Evolutionary conservation across 2,888 invertebrate species (phyloP), one percentile per base, ranked within the genome.

Genomic region (Troglohyphantes excavatus): DNA sequence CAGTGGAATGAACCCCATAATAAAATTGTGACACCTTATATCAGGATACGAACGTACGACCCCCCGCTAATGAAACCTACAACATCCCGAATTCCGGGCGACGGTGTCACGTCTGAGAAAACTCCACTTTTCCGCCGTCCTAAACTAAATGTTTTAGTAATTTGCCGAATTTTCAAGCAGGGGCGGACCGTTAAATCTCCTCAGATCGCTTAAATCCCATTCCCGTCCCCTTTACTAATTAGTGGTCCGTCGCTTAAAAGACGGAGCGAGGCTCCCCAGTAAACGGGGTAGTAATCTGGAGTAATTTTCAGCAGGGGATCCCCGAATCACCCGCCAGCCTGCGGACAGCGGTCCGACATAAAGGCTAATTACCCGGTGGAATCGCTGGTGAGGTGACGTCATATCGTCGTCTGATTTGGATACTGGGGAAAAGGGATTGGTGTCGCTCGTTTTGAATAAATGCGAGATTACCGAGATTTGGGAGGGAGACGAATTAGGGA

Each of bases 121-220:
- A 7, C n/a, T 53, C 43, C 9, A 39, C 9, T 43, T 39, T 39
- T 9, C 53, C 9, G 43, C 68, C 46, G 19, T 53, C 53, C 53
- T 29, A 68, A 81, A 81, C 79, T 78, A 78, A 81, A 81, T 81
- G 68, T 81, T 81, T 81, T 67, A 68, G 68, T 68, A 68, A 81
- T 81, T 81, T 67, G 67, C 65, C 68, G 73, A 70, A 73, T 65
- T 83, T 83, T 73, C 72, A 73, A 65, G 82, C 59, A 70, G n/a
- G 61, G 26, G 9, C 39, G 70, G 26, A 46, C 43, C 63, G 61
- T 83, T 65, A 83, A 83, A 73, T 73, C 73, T 65, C 73, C 63
- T 19, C 29, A 65, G 83, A 83, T 83, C 73, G 65, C 83, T 83
- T 83, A 83, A 83, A 73, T 83, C 83, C 83, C 73, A 63, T 73